These are phyloP conservation scores for Hippopotamus amphibius DNA, from an alignment of 2,113 vertebrate genomes.

Conservation along the genomic window DNA sequence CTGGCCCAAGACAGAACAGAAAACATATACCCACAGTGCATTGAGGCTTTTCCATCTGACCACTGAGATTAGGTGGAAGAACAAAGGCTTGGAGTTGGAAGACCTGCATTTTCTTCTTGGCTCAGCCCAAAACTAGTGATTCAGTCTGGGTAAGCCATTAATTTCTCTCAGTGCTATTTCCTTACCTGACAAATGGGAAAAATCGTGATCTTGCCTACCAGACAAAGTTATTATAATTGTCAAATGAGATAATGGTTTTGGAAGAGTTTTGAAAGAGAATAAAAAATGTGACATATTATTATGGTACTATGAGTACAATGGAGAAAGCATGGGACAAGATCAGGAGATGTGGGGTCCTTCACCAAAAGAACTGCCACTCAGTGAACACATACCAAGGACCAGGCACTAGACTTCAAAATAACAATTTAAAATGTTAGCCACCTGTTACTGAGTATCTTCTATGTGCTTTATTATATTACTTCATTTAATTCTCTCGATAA, in stretches of 20 bases:
- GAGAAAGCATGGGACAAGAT: constrained; percentile 16
- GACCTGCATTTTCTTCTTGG: background rate
- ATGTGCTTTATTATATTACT: background rate
- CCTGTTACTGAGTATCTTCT: background rate
- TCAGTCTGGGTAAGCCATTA: constrained; percentile 1
- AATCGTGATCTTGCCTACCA: background rate
- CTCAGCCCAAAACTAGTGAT: background rate
- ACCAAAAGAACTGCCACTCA: background rate
- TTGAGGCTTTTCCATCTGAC: constrained; percentile 10
- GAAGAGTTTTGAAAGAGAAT: background rate
- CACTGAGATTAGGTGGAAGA: constrained; percentile 15
- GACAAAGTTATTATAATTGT: background rate
- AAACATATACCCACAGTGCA: background rate
- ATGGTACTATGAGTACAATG: background rate
- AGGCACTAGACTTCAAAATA: constrained; percentile 47
- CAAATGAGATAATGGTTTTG: constrained; percentile 23
- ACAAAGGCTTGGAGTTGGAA: background rate
- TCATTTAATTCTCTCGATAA: constrained; percentile 30
- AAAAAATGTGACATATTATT: background rate
- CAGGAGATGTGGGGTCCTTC: background rate
- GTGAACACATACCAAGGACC: background rate
- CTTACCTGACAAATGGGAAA: constrained; percentile 36
- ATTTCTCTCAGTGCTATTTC: constrained; percentile 11
- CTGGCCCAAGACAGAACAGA: constrained; percentile 32
- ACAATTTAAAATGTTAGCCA: constrained; percentile 1